Conservation (phyloP, 2,888 invertebrate genomes). For the Nematopogon swammerdamellus region DNA sequence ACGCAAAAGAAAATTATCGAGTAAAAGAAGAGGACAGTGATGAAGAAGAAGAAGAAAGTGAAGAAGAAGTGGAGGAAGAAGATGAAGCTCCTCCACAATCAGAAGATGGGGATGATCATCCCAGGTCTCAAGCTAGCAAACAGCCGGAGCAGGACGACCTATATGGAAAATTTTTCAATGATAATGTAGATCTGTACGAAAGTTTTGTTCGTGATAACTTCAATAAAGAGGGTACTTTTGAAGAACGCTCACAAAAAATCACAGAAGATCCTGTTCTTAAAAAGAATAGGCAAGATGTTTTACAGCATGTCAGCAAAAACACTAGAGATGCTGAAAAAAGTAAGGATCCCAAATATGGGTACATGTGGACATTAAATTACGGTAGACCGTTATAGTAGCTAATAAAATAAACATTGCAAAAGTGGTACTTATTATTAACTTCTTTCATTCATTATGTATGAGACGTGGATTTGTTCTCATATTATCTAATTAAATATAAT, state of each 20-base stretch:
- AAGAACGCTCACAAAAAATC: slow-evolving; percentile 26
- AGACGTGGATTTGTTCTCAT: too few species aligned
- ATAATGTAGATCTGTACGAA: slow-evolving; percentile 38
- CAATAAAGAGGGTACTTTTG: slow-evolving; percentile 34
- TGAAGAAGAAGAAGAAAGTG: slow-evolving; percentile 13
- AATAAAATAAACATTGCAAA: not conserved
- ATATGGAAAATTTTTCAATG: slow-evolving; percentile 19
- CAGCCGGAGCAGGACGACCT: slow-evolving; percentile 14
- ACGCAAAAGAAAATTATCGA: slow-evolving; percentile 18
- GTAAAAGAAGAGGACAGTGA: slow-evolving; percentile 20
- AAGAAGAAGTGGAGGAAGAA: slow-evolving; percentile 15
- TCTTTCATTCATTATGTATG: too few species aligned
- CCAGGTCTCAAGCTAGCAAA: too few species aligned
- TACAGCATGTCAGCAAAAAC: slow-evolving; percentile 37
- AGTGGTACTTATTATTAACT: too few species aligned
- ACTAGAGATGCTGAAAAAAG: slow-evolving; percentile 36
- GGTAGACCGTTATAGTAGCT: slow-evolving; percentile 29
- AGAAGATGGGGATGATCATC: slow-evolving; percentile 12
- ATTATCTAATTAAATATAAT: too few species aligned
- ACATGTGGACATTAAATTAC: slow-evolving; percentile 54
- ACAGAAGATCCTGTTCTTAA: slow-evolving; percentile 28
- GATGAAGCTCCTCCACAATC: slow-evolving; percentile 18
- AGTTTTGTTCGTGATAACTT: slow-evolving; percentile 46
- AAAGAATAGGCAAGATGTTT: slow-evolving; percentile 29
- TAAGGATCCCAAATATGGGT: slow-evolving; percentile 43